Conservation (phyloP, 2,797 vertebrate genomes). For the Clamator glandarius region DNA sequence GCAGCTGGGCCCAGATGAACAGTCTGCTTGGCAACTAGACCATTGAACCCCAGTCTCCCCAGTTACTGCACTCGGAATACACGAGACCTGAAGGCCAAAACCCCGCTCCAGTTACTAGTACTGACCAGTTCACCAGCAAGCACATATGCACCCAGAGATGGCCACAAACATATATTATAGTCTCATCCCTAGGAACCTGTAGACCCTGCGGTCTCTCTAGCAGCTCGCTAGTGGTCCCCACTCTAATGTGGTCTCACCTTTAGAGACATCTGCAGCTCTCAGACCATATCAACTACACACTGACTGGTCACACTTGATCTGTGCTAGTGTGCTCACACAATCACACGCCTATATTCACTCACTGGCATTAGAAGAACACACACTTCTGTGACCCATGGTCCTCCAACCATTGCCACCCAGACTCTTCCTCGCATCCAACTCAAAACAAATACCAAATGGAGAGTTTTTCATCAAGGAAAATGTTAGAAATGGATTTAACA, state of each 20-base stretch:
- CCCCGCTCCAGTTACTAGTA: neutral
- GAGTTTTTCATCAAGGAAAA: neutral
- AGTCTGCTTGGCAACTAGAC: neutral
- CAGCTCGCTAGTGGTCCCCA: neutral
- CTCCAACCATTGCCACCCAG: neutral
- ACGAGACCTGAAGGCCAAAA: neutral
- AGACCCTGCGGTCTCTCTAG: too few relatives aligned
- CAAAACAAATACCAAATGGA: neutral
- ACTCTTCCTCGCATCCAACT: too few relatives aligned
- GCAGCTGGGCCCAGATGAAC: neutral
- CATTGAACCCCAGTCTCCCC: neutral
- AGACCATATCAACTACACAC: too few relatives aligned
- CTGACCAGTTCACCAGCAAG: rapidly evolving
- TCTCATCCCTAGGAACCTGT: neutral
- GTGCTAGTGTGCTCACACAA: too few relatives aligned
- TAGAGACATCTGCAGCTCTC: neutral
- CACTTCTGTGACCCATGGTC: rapidly evolving
- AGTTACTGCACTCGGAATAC: too few relatives aligned
- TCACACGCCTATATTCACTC: too few relatives aligned
- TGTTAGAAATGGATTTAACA: neutral
- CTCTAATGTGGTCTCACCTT: neutral
- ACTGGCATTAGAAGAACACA: neutral
- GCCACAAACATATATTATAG: too few relatives aligned
- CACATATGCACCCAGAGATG: rapidly evolving
- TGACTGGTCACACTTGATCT: too few relatives aligned